A percentile compares a stretch with the other conserved stretches of the same genome.
Evolutionary conservation across 2,888 invertebrate genomes (phyloP).

Genomic region (Horisme vitalbata): DNA sequence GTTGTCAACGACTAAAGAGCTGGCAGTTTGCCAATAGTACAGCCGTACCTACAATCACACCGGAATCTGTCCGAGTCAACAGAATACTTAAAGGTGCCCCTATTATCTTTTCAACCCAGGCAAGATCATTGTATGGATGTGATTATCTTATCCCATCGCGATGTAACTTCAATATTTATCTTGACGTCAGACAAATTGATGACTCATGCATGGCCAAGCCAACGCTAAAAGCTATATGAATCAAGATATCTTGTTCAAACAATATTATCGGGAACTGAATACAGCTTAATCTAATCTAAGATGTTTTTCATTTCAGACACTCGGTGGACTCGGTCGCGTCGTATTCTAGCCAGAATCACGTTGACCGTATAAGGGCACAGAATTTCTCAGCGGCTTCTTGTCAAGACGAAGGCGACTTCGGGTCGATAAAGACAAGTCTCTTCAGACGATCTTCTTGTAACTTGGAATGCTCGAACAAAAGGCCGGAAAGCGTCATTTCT

Average conservation of each 20-base stretch:
- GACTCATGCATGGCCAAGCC: conserved; percentile 52
- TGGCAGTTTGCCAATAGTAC: conserved; percentile 50
- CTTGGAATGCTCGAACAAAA: conserved; percentile 69
- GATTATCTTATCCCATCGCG: no score
- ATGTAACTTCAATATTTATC: conserved; percentile 51
- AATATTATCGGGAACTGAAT: conserved; percentile 54
- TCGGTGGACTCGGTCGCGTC: conserved; percentile 84
- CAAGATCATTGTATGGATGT: conserved; percentile 23
- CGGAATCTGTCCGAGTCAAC: conserved; percentile 33
- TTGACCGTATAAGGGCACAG: conserved; percentile 82
- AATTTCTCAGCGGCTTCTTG: conserved; percentile 81
- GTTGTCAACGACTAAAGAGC: conserved; percentile 40
- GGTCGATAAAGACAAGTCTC: conserved; percentile 78
- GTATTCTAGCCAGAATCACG: conserved; percentile 84
- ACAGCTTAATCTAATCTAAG: conserved; percentile 66
- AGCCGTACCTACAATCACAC: conserved; percentile 31
- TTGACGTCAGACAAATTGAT: conserved; percentile 49
- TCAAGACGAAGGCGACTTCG: conserved; percentile 79
- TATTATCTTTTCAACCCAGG: conserved; percentile 27
- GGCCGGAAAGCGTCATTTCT: conserved; percentile 76
- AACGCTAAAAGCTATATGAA: conserved; percentile 51
- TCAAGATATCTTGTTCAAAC: conserved; percentile 61
- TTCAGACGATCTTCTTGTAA: conserved; percentile 77
- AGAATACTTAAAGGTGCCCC: conserved; percentile 17
- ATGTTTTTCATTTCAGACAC: conserved; percentile 75